Conservation (phyloP, 2,797 vertebrate genomes). For the Pangasius mekongensis region DNA sequence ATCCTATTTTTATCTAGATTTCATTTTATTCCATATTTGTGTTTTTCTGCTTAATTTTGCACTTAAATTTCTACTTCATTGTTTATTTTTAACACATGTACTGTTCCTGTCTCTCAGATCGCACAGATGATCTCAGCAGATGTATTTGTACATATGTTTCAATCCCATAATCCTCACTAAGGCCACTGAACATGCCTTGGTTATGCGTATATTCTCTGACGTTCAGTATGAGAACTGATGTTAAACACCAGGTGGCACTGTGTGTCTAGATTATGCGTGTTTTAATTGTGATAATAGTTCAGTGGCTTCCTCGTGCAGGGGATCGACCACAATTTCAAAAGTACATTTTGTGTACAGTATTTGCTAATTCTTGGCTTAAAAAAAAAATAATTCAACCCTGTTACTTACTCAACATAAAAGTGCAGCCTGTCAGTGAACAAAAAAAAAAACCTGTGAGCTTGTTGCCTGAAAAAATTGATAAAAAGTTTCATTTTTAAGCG, state of each 20-base stretch:
- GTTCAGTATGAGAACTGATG: too few relatives aligned
- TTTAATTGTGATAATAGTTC: not conserved
- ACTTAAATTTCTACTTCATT: not conserved
- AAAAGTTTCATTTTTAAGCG: too few relatives aligned
- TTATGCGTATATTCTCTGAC: not conserved
- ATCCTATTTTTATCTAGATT: too few relatives aligned
- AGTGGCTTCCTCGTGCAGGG: too few relatives aligned
- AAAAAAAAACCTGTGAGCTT: not conserved
- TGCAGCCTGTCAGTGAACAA: not conserved
- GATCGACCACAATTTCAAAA: not conserved
- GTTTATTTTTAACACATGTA: not conserved
- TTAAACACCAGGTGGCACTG: constrained; percentile 46
- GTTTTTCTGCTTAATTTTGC: not conserved
- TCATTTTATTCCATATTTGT: not conserved
- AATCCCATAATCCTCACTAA: not conserved
- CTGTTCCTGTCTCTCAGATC: not conserved
- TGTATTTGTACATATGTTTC: not conserved
- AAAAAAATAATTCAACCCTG: not conserved
- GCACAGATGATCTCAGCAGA: not conserved
- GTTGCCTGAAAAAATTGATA: not conserved
- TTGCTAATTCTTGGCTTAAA: not conserved
- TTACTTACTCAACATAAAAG: not conserved
- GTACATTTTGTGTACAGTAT: not conserved
- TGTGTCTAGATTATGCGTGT: constrained; percentile 10
- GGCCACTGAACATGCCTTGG: not conserved